Base-by-base conservation (phyloP, 2,113 vertebrate species). In the Oncorhynchus masou region DNA sequence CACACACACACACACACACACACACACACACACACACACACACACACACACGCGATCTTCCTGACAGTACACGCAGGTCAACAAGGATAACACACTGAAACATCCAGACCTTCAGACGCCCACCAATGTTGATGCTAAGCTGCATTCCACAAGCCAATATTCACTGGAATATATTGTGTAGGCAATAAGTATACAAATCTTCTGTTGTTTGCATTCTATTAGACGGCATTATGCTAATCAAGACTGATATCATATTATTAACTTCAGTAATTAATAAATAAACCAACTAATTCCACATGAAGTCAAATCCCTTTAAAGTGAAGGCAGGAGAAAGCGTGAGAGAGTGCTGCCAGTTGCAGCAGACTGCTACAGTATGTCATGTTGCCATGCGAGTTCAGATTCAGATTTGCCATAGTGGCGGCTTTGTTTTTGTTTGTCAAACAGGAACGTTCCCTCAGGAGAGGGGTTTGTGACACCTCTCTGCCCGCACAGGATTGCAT, bases 391-490 rank as follows among this genome's bases (percentile, higher is more conserved):
- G 66, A 91, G 91, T 92, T 90, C 87, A 92, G 91, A 92, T 54
- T 54, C 51, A 8, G 15, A 54, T 84, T 92, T 93, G 95, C 88
- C 94, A 94, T 91, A 94, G 91, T 93, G 91, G 87, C 93, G 87
- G 92, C 92, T 94, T 91, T 95, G 94, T 96, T 96, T 95, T 96
- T 97, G 96, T 97, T 98, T 97, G 96, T 95, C 95, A 96, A 96
- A 96, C 94, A 97, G 94, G 84, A 86, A 77, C 80, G 79, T 92
- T 95, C 96, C 95, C 95, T 74, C 88, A 95, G 95, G 96, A 96
- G 91, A 90, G 91, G 88, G 93, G 92, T 91, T 91, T 93, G 95
- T 94, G 94, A 95, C 91, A 86, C 93, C 96, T 95, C 94, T 95
- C 92, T 94, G 93, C 29, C 93, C 94, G 92, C 29, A 92, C 94